Evolutionary conservation across 1,140 invertebrate species (phyloP), one percentile per base, ranked within the genome.

Genomic region (Apis cerana): DNA sequence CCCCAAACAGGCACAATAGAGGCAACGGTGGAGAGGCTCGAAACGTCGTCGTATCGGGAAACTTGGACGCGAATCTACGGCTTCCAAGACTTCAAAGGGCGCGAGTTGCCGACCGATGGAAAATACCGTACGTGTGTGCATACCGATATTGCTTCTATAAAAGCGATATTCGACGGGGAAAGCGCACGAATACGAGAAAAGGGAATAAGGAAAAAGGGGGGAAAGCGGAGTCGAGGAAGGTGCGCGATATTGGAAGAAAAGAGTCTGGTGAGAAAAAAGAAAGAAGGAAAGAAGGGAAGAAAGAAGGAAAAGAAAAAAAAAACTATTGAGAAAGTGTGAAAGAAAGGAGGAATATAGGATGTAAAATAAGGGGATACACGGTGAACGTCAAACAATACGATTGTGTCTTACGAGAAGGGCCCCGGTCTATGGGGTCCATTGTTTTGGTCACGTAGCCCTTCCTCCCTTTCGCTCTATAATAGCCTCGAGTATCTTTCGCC

Each of bases 391-490:
- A 81, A 79, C 78, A 88, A 85, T 70, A 33, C 48, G 61, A 56
- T 23, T 27, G 58, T 13, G 17, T 59, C 52, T 13, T 58, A 56
- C 1, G 58, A 64, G 64, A 72, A 59, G 33, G 10, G 48, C 65
- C 65, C 21, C 9, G 19, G 15, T 8, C 7, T 21, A 48, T n/a
- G 23, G 52, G 65, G 33, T 13, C 33, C 48, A 84, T 89, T 88
- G 87, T 89, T 88, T 88, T 62, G 75, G 87, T 88, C 87, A 88
- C 84, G 83, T 85, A 89, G 72, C 50, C 61, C 65, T 74, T 56
- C 48, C n/a, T 8, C 61, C 64, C 11, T 54, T 78, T 27, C 62
- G 56, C 65, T 65, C 80, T n/a, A 64, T 21, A 77, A 88, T 52
- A 74, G 65, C 56, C 69, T 61, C 48, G 62, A 78, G 72, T 75